A percentile compares a stretch with the other conserved stretches of the same genome.
Evolutionary conservation across 2,888 invertebrate species (phyloP).

Genomic region (Gisinianus flammeolus): DNA sequence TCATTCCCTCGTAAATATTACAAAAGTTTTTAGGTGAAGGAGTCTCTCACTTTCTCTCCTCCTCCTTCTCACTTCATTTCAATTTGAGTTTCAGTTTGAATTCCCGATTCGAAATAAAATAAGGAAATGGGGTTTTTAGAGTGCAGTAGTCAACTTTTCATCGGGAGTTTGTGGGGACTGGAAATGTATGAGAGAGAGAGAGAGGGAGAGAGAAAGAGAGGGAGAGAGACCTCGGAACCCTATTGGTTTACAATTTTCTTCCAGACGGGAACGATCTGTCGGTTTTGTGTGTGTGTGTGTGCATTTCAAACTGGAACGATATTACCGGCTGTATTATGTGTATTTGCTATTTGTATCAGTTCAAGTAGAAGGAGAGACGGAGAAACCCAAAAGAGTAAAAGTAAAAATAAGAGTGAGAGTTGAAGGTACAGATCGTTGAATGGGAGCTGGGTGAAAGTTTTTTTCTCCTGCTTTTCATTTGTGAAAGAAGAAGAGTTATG

Average conservation of each 20-base stretch:
- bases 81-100: no score
- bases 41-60: background rate
- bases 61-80: background rate
- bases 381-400: background rate
- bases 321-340: background rate
- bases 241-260: conserved; percentile 27
- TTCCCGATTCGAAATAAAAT: background rate
- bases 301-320: background rate
- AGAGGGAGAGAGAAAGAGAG: background rate
- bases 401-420: background rate
- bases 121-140: background rate
- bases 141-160: background rate
- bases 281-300: background rate
- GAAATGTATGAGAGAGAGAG: background rate
- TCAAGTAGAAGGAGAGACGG: background rate
- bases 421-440: background rate
- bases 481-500: conserved; percentile 28
- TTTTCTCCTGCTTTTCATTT: conserved; percentile 9
- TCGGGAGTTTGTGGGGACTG: background rate
- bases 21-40: background rate
- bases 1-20: conserved; percentile 5
- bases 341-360: background rate
- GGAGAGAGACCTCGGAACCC: background rate
- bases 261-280: conserved; percentile 25
- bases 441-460: background rate